These are phyloP conservation scores for Trypoxylon attenuatum DNA, from an alignment of 2,888 invertebrate genomes.

Conservation along the genomic window DNA sequence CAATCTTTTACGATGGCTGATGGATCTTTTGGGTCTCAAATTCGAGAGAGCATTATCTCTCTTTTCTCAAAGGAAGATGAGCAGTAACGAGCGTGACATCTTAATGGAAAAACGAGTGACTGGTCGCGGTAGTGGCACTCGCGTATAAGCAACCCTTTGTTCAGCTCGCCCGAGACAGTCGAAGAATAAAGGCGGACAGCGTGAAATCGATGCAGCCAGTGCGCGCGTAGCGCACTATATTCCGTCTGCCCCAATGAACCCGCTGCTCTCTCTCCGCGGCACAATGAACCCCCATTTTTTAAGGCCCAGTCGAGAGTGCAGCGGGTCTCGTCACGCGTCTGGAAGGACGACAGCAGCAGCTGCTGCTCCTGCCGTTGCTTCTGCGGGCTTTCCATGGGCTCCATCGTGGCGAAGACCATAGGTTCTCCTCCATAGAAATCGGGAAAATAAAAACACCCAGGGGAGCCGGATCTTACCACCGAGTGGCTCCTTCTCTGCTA, in stretches of 20 bases:
- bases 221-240: slow-evolving; percentile 2
- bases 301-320: slow-evolving; percentile 26
- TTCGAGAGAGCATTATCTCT: too few relatives aligned
- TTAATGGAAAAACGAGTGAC: slow-evolving; percentile 41
- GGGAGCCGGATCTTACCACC: background rate
- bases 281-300: slow-evolving; percentile 65
- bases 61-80: too few relatives aligned
- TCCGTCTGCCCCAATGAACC: background rate
- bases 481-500: slow-evolving; percentile 7
- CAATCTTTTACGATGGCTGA: too few relatives aligned
- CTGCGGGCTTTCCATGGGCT: slow-evolving; percentile 43
- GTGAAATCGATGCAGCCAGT: slow-evolving; percentile 41
- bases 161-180: background rate
- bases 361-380: slow-evolving; percentile 26
- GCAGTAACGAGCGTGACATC: slow-evolving; percentile 26
- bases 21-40: too few relatives aligned
- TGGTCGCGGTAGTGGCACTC: slow-evolving; percentile 13
- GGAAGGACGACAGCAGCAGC: slow-evolving; percentile 49
- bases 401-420: background rate
- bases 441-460: slow-evolving; percentile 45
- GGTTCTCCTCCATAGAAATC: slow-evolving; percentile 47
- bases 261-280: background rate
- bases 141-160: slow-evolving; percentile 3
- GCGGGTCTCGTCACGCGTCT: slow-evolving; percentile 45
- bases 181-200: slow-evolving; percentile 6